Base-by-base conservation (phyloP, 2,888 invertebrate genomes). In the Lutraria lutraria region DNA sequence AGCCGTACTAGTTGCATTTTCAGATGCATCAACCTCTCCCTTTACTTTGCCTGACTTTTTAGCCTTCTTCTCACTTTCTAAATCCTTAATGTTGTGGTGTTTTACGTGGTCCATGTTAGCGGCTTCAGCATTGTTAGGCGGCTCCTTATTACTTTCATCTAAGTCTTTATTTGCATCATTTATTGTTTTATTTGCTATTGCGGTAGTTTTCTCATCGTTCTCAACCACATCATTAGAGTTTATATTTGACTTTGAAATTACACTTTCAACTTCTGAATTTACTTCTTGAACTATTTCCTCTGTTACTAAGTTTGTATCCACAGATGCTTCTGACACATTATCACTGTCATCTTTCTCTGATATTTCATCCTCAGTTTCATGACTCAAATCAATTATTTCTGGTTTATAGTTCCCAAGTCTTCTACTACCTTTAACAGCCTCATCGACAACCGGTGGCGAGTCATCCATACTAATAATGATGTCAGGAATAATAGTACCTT, bases 401-500 rank as follows among this genome's bases (percentile, higher is more conserved):
- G 76, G 76, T 76, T 76, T 76, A 34, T 76, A 76, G 34, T 76
- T 76, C 13, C 76, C 76, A 76, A 76, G 76, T 31, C 34, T 31
- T 13, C 76, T 13, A 34, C 43, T 19, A 43, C 43, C 43, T 81
- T 52, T 81, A 3, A 81, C 34, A 15, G 76, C 80, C 25, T 83
- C 88, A 82, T 88, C 88, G 53, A 63, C 79, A 76, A 60, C 60
- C 19, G 84, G 81, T 21, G 84, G 81, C 15, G 83, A 83, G 12
- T 83, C 81, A 10, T 90, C 90, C 21, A 53, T 63, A 83, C 87
- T 90, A 25, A 90, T 86, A 25, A 91, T 76, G 52, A 91, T 91
- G 56, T 88, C 89, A n/a, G 91, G 91, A 54, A 91, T 89, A 15
- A 89, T 53, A 15, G 88, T 90, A 31, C 89, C 90, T 76, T 90